phyloP scores from a whole-genome alignment of 2,797 vertebrate species.

The Diceros bicornis region DNA sequence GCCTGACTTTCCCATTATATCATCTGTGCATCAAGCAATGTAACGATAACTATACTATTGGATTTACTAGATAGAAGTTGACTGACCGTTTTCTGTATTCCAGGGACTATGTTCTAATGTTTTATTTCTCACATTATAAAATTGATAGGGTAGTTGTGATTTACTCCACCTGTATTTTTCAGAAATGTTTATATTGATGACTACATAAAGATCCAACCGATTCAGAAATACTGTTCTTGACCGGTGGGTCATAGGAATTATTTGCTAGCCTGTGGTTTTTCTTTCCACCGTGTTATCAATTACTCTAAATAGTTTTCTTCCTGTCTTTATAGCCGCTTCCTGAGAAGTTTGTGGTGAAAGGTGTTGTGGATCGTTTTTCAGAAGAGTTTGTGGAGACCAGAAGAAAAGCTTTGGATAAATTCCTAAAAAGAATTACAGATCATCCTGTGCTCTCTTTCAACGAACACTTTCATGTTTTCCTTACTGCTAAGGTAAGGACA shows the following conservation, averaged over 20 bases:
- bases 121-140: background rate
- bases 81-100: background rate
- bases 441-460: conserved; percentile 93
- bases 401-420: conserved; percentile 92
- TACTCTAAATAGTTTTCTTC: conserved; percentile 26
- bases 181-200: background rate
- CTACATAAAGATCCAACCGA: background rate
- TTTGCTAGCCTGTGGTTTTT: background rate
- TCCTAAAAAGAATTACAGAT: conserved; percentile 92
- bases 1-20: background rate
- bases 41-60: background rate
- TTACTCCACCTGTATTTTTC: background rate
- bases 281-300: background rate
- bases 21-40: background rate
- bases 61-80: background rate
- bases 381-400: conserved; percentile 93
- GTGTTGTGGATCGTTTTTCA: conserved; percentile 93
- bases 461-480: conserved; percentile 91
- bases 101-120: background rate
- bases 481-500: conserved; percentile 91
- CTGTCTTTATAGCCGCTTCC: conserved; percentile 89
- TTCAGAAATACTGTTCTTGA: background rate
- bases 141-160: background rate
- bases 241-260: background rate
- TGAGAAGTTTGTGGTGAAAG: conserved; percentile 93